These are phyloP conservation scores for Manis javanica DNA, from an alignment of 2,797 vertebrate species.

Conservation along the genomic window DNA sequence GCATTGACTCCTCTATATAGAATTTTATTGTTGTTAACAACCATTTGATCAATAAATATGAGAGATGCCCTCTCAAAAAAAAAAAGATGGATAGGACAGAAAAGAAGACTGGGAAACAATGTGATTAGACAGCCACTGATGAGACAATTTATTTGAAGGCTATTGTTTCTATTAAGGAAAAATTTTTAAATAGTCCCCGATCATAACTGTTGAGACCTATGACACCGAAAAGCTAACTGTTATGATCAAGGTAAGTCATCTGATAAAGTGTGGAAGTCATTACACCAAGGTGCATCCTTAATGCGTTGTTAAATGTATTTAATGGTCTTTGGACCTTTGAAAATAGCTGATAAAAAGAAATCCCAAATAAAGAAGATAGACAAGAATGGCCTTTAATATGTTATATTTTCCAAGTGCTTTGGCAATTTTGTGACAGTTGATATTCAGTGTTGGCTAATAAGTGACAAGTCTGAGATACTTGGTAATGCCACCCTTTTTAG, in stretches of 20 bases:
- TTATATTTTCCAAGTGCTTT: constrained; percentile 5
- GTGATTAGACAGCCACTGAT: background rate
- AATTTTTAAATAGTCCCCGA: background rate
- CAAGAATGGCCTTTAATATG: background rate
- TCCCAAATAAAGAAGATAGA: constrained; percentile 1
- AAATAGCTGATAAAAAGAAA: background rate
- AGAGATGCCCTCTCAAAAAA: no score
- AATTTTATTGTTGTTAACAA: no score
- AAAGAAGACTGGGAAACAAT: background rate
- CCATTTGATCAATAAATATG: no score
- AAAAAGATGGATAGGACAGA: background rate
- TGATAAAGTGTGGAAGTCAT: background rate
- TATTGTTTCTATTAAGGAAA: background rate
- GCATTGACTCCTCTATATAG: no score
- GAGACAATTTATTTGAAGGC: background rate
- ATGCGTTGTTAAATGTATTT: background rate
- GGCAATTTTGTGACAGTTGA: background rate
- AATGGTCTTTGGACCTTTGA: background rate
- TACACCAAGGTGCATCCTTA: background rate
- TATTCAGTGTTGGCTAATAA: background rate
- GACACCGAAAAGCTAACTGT: background rate
- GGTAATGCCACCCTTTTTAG: background rate
- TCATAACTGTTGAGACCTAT: background rate
- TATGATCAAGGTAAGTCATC: background rate
- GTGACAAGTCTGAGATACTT: background rate